Base-by-base conservation (phyloP, 2,797 vertebrate species). In the Phrynocephalus forsythii region DNA sequence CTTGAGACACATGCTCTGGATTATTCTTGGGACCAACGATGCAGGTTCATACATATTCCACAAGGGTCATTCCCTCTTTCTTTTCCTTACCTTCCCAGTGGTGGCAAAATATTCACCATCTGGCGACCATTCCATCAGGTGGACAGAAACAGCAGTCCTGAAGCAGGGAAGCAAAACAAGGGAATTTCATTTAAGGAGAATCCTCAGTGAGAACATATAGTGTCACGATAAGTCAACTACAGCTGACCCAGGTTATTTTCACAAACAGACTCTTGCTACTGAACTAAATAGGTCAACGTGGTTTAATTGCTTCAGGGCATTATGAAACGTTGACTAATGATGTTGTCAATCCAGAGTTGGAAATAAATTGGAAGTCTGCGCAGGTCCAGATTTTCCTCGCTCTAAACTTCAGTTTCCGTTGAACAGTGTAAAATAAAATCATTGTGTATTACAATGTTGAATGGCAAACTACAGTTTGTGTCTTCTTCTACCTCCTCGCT, bases 51-150 rank as follows among this genome's bases (percentile, higher is more conserved):
- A 30, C 52, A 67, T 1, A 28, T 6, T 8, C 7, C 30, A 30
- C 33, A 72, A 63, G 2, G 16, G 75, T 11, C 15, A 16, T 76
- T 86, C 1, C 16, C 18, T 33, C 0, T 82, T 79, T 85, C 71
- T 84, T 82, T 11, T 56, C n/a, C 94, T 87, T 97, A 99, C 99
- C 98, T 99, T 99, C 88, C 99, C 99, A 94, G 98, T 97, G 86
- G 99, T 99, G 93, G 99, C 98, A 91, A 99, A 98, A 94, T 99
- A 99, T 96, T 99, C 99, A 90, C 99, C 98, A 95, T 99, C 99
- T 92, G 98, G 98, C 89, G 99, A 99, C 99, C 99, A 99, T 93
- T 99, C 98, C 97, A 98, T 98, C 91, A 98, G 94, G 91, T 97
- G 97, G 56, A 99, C 95, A 87, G 98, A 98, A 33, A 98, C 97